Percentiles rank a stretch among this genome's conserved stretches.
phyloP scores from a whole-genome alignment of 37 sponge, comb jelly and placozoan species.

The Chondrilla cf. caribensis region DNA sequence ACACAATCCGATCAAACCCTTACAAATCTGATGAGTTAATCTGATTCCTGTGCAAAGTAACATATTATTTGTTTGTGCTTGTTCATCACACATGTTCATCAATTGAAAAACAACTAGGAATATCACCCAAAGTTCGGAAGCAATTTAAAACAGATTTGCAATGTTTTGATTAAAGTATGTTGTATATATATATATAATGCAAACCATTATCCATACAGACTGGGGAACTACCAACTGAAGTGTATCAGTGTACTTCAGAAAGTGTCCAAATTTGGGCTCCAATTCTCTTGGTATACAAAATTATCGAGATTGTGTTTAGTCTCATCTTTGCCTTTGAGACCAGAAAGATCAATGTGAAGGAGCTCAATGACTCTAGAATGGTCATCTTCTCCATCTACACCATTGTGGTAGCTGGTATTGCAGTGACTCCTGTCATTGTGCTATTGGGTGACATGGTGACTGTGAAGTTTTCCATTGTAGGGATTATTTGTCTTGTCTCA shows the following conservation, averaged over 20 bases:
- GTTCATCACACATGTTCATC: too few species aligned
- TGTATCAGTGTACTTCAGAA: neutral
- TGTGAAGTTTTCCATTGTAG: constrained; percentile 34
- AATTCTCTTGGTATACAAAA: constrained; percentile 52
- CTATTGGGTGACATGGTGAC: constrained; percentile 26
- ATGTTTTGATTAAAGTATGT: too few species aligned
- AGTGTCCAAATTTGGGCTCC: constrained; percentile 7
- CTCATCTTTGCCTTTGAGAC: constrained; percentile 46
- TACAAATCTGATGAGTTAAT: too few species aligned
- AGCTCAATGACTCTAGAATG: constrained; percentile 37
- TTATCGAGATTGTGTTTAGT: constrained; percentile 33
- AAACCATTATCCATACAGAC: neutral
- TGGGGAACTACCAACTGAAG: neutral
- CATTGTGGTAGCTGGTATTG: constrained; percentile 45
- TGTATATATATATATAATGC: too few species aligned
- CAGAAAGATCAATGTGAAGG: constrained; percentile 21
- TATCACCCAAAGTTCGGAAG: too few species aligned
- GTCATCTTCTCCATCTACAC: constrained; percentile 47
- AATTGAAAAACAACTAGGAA: too few species aligned
- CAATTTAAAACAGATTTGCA: neutral
- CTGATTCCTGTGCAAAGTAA: too few species aligned
- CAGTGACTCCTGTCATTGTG: constrained; percentile 33
- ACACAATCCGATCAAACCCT: too few species aligned
- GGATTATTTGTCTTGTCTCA: constrained; percentile 5
- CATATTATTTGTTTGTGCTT: too few species aligned